Percentiles rank a stretch among this genome's conserved stretches.
These are phyloP conservation scores for Desmodus rotundus DNA, from an alignment of 2,113 vertebrate genomes.

Conservation along the genomic window DNA sequence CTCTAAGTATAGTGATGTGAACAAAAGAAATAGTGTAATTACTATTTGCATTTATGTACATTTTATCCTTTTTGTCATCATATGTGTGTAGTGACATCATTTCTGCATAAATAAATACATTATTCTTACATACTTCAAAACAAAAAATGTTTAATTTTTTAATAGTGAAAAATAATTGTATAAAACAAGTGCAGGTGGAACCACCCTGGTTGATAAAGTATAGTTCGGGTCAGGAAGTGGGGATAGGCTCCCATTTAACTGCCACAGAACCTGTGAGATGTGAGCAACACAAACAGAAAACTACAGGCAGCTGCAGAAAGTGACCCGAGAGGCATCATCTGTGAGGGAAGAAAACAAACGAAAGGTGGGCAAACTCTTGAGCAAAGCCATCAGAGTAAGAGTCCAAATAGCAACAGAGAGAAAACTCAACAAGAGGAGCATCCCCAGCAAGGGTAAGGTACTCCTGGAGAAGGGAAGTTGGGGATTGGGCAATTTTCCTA, in stretches of 20 bases:
- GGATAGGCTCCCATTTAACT: too few species aligned
- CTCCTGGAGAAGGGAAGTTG: neutral
- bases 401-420: too few species aligned
- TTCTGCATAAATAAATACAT: neutral
- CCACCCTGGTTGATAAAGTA: neutral
- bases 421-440: neutral
- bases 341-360: neutral
- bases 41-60: neutral
- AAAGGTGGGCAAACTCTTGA: neutral
- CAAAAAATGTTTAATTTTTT: neutral
- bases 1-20: neutral
- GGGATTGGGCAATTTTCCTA: neutral
- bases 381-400: neutral
- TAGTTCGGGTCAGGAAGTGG: accelerated
- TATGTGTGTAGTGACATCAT: neutral
- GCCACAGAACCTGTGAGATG: neutral
- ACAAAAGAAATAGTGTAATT: neutral
- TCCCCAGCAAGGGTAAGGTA: neutral
- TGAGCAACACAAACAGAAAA: neutral
- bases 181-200: neutral
- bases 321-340: neutral
- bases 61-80: neutral
- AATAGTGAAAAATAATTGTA: neutral
- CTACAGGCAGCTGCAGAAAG: neutral
- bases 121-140: neutral